Evolutionary conservation across 2,797 vertebrate species (phyloP).

Genomic region (Xyrichtys novacula): DNA sequence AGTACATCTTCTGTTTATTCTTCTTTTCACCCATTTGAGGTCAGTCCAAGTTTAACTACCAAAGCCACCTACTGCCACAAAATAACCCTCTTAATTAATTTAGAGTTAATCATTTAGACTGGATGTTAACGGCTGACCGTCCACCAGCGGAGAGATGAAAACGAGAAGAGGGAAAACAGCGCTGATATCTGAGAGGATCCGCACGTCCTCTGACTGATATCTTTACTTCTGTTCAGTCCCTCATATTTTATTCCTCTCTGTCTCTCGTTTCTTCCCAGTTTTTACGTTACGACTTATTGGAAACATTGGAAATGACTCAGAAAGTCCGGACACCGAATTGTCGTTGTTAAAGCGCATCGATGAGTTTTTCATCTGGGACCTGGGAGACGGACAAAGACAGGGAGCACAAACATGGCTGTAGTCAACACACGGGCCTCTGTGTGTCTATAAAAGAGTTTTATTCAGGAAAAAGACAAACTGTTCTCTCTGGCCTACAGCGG

Average conservation of each 20-base stretch:
- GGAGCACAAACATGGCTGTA: neutral
- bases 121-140: too few relatives aligned
- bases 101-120: too few relatives aligned
- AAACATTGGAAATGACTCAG: neutral
- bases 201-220: too few relatives aligned
- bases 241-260: neutral
- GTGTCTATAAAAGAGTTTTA: slow-evolving; percentile 25
- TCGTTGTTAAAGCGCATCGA: neutral
- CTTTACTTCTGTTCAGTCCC: neutral
- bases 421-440: neutral
- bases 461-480: slow-evolving; percentile 31
- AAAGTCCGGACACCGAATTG: neutral
- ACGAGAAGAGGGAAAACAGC: too few relatives aligned
- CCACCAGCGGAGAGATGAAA: too few relatives aligned
- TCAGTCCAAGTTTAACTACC: too few relatives aligned
- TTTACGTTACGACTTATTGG: slow-evolving; percentile 6
- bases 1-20: too few relatives aligned
- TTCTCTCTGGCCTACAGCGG: neutral
- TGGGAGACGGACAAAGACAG: neutral
- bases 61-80: too few relatives aligned
- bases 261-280: neutral
- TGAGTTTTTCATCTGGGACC: slow-evolving; percentile 34
- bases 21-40: too few relatives aligned
- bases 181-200: too few relatives aligned
- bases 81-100: too few relatives aligned